Evolutionary conservation across 2,888 invertebrate genomes (phyloP), one percentile per base, ranked within the genome.

Genomic region (Netelia inedita): DNA sequence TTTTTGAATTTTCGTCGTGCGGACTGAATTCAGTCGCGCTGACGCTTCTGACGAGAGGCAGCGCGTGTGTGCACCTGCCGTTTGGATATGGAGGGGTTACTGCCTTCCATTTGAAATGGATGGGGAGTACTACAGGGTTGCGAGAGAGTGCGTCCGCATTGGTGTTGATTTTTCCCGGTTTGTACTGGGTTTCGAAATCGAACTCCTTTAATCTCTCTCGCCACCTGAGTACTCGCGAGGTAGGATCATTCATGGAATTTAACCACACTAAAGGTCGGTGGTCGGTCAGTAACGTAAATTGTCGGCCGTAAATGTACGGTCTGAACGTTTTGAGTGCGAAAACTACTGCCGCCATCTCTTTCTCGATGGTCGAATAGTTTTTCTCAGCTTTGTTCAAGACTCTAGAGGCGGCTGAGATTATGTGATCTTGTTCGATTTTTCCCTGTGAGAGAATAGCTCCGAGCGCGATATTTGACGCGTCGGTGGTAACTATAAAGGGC

Each of bases 391-490:
- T 23, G 9, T 65, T 66, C 1, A 76, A 50, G 2, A 55, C 55
- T 57, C 76, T 11, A 2, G 46, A 46, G 1, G 65, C 53, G 0
- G 65, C 65, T 11, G 16, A 66, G 5, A 76, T 16, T 11, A 66
- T 65, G 11, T 50, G 23, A 16, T 66, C 76, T 35, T 68, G 41
- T 16, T 68, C 76, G 28, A 65, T 65, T 28, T 28, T 28, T 28
- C 28, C 28, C 28, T 28, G 5, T 0, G 28, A 28, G 5, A 28
- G 28, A 6, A 5, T 28, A 28, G 28, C 28, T 28, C 28, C 28
- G 28, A 92, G 88, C n/a, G 89, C 87, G 23, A 88, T 90, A 66
- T 89, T 89, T 59, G 87, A 89, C 23, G 89, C 92, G 79, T 89
- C 92, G 41, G 89, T 93, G 21, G 88, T 89, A 57, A 89, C 82